Conservation (phyloP, 2,113 vertebrate species). For the Oryzias celebensis region DNA sequence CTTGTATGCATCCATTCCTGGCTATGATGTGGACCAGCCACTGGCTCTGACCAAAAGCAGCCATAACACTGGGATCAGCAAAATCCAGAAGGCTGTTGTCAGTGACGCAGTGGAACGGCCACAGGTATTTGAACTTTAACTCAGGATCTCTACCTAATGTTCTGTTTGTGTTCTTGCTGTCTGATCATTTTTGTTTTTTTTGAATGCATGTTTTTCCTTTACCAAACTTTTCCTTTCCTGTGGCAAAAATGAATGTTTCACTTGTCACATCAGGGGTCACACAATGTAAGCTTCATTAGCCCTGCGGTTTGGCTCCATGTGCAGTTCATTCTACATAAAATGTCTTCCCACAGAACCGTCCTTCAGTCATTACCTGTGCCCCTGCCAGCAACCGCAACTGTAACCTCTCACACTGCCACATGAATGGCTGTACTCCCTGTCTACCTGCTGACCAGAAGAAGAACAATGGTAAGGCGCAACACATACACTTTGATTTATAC, state of each 20-base stretch:
- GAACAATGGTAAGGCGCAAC: conserved; percentile 57
- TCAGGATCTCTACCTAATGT: too few species aligned
- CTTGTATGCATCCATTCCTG: conserved; percentile 84
- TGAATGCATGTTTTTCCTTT: too few species aligned
- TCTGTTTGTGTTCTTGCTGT: too few species aligned
- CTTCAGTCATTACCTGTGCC: conserved; percentile 94
- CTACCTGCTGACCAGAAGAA: conserved; percentile 71
- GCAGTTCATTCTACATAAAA: not conserved
- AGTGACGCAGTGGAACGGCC: conserved; percentile 83
- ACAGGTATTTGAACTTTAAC: conserved; percentile 78
- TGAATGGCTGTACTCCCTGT: conserved; percentile 80
- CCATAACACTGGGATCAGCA: conserved; percentile 69
- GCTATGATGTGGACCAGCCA: conserved; percentile 88
- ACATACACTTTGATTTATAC: too few species aligned
- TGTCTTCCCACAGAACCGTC: conserved; percentile 84
- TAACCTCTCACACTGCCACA: conserved; percentile 91
- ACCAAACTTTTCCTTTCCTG: too few species aligned
- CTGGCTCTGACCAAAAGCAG: conserved; percentile 92
- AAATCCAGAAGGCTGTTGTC: conserved; percentile 67
- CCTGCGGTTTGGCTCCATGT: too few species aligned
- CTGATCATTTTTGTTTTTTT: too few species aligned
- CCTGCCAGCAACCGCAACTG: conserved; percentile 90
- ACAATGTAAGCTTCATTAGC: not conserved
- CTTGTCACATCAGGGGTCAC: too few species aligned
- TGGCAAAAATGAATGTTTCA: too few species aligned